Conservation (phyloP, 2,888 invertebrate species). For the Lathronympha strigana region DNA sequence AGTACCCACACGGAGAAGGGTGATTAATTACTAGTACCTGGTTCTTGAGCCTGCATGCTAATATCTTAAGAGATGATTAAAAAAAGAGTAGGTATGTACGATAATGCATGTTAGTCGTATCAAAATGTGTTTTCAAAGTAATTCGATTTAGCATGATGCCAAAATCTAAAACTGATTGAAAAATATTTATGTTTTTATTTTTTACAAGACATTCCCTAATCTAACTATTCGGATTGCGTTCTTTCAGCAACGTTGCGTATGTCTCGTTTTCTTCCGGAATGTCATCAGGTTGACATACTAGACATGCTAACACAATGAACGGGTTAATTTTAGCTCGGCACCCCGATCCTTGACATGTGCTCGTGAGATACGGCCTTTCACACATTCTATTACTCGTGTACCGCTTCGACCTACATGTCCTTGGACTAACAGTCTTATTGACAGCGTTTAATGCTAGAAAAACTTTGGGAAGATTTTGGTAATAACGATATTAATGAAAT, state of each 20-base stretch:
- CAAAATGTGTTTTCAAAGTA: no score
- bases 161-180: no score
- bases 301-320: slow-evolving; percentile 39
- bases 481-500: no score
- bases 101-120: neutral
- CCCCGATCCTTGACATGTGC: slow-evolving; percentile 33
- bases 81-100: neutral
- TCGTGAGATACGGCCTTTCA: slow-evolving; percentile 27
- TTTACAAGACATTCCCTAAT: no score
- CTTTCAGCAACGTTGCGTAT: neutral
- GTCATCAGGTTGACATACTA: slow-evolving; percentile 33
- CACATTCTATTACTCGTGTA: slow-evolving; percentile 32
- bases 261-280: slow-evolving; percentile 20
- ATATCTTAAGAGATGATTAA: neutral
- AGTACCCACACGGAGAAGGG: slow-evolving; percentile 3
- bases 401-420: slow-evolving; percentile 8
- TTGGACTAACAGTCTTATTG: neutral
- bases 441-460: no score
- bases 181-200: no score
- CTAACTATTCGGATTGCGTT: neutral
- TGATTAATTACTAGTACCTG: slow-evolving; percentile 21
- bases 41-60: slow-evolving; percentile 1
- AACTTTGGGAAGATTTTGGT: no score
- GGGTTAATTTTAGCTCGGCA: slow-evolving; percentile 34
- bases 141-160: no score